Base-by-base conservation (phyloP, 92 coral and sea anemone species). In the Hydrozoanthus gracilis region DNA sequence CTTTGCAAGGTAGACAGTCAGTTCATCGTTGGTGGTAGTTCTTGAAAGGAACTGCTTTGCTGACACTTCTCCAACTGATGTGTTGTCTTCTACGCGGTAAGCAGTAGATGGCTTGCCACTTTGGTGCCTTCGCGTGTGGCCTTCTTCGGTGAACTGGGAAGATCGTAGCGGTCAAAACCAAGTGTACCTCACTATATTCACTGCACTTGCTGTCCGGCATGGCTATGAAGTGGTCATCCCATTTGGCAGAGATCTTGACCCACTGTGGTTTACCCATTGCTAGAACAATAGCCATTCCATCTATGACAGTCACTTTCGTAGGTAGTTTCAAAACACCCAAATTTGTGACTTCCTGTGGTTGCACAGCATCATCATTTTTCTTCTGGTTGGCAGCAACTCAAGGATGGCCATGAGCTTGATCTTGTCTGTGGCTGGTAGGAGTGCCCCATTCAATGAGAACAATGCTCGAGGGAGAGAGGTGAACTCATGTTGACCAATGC, bases 211-310 rank as follows among this genome's bases (percentile, higher is more conserved):
- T 52, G 58, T 52, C 58, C 58, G 58, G 58, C 58, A 52, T 52
- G 58, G 58, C 58, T 52, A 52, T 52, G 58, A 52, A 52, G 58
- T 52, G 58, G 58, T 52, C 58, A 52, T 52, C 58, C 58, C 58
- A 52, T 52, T 52, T 52, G 58, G 58, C 58, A 52, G 58, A 52
- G 58, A 52, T 52, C 58, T 52, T 27, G 8, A 89, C 89, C 86
- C 83, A 86, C 4, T 89, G 47, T 14, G 91, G 93, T 76, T 88
- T 91, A 20, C 94, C 94, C 90, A 91, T 91, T 51, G 92, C 88
- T 77, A 88, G 94, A 35, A 91, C 83, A 8, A 91, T 88, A 35
- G 92, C 90, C 92, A 91, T 91, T 6, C 66, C 91, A 80, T 91
- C 93, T 51, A 84, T 91, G 44, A 87, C 77, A 44, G 72, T 67